Evolutionary conservation across 2,113 vertebrate species (phyloP).

Genomic region (Typhlomys cinereus): DNA sequence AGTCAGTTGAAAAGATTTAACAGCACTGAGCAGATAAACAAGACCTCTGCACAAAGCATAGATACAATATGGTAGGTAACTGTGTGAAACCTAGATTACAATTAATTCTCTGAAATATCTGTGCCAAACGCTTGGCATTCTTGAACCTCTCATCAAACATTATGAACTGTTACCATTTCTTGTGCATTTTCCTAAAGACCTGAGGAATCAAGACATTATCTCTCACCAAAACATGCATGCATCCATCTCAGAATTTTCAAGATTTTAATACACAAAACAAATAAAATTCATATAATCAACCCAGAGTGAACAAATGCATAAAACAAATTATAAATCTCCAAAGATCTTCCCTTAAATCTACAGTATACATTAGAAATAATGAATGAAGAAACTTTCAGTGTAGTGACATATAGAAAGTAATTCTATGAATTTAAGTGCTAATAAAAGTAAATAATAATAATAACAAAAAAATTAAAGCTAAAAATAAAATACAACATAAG

Average conservation of each 20-base stretch:
- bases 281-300: no score
- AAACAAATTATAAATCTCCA: neutral
- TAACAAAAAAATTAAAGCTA: neutral
- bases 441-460: neutral
- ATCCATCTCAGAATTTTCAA: neutral
- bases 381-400: no score
- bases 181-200: neutral
- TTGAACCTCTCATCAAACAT: neutral
- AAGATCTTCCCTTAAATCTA: neutral
- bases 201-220: neutral
- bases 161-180: neutral
- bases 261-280: neutral
- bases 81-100: neutral
- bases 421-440: neutral
- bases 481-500: neutral
- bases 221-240: neutral
- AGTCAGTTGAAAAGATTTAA: neutral
- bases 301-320: neutral
- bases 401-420: neutral
- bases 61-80: neutral
- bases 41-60: neutral
- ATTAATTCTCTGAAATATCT: neutral
- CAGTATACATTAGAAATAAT: neutral
- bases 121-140: neutral
- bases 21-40: neutral